These are phyloP conservation scores for Magallana gigas DNA, from an alignment of 1,140 invertebrate species.

Conservation along the genomic window DNA sequence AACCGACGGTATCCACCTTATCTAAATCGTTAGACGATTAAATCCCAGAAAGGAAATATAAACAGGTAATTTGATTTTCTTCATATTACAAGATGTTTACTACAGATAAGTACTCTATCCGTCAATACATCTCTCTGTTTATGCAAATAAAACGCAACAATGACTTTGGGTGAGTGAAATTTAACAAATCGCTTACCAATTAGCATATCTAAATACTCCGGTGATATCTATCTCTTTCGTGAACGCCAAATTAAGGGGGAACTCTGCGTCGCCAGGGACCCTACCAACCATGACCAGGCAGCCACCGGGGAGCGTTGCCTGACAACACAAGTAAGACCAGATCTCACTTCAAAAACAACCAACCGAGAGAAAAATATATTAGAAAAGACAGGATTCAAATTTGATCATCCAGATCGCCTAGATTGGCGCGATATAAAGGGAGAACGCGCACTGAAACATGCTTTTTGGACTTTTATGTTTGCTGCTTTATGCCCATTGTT, in stretches of 20 bases:
- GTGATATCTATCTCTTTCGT: conserved; percentile 92
- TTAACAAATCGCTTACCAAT: conserved; percentile 84
- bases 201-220: conserved; percentile 93
- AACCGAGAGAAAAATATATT: conserved; percentile 35
- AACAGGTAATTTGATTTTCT: conserved; percentile 34
- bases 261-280: conserved; percentile 86
- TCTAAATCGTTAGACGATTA: conserved; percentile 12
- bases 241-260: conserved; percentile 89
- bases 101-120: conserved; percentile 6
- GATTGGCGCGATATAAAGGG: not conserved
- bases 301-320: conserved; percentile 93
- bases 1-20: not conserved
- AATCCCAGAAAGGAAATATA: conserved; percentile 13
- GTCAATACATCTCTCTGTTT: conserved; percentile 24
- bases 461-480: conserved; percentile 29
- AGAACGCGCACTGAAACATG: conserved; percentile 7
- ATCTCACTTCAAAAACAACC: conserved; percentile 36
- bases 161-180: conserved; percentile 16
- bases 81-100: conserved; percentile 29
- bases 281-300: conserved; percentile 90
- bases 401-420: conserved; percentile 29
- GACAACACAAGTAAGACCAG: conserved; percentile 44
- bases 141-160: conserved; percentile 38
- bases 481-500: not conserved
- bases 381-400: conserved; percentile 25